Conservation (phyloP, 64 coral and sea anemone genomes). For the Astreopora myriophthalma region DNA sequence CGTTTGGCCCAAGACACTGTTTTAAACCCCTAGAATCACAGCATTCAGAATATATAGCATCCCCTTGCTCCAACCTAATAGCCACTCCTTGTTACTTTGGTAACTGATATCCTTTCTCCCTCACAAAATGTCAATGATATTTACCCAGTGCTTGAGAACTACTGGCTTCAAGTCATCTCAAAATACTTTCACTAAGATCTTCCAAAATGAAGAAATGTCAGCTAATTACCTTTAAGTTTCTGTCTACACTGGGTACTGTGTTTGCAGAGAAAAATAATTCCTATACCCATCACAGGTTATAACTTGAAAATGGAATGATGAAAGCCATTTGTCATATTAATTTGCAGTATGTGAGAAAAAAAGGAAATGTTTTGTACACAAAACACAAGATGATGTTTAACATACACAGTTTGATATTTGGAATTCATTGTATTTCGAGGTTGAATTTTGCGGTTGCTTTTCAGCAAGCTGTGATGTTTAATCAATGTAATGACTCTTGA, state of each 20-base stretch:
- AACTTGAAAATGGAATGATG: not conserved
- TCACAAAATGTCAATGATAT: too few species aligned
- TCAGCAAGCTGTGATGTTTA: not conserved
- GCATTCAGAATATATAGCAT: too few species aligned
- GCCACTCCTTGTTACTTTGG: too few species aligned
- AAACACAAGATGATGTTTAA: not conserved
- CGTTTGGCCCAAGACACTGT: too few species aligned
- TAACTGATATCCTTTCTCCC: too few species aligned
- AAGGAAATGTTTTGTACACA: not conserved
- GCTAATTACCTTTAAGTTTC: too few species aligned
- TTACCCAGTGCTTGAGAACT: too few species aligned
- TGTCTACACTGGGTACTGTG: not conserved
- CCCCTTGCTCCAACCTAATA: too few species aligned
- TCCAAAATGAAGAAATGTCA: too few species aligned
- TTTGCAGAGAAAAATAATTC: not conserved
- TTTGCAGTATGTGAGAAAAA: not conserved
- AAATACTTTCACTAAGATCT: too few species aligned
- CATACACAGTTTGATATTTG: not conserved
- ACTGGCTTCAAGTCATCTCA: too few species aligned
- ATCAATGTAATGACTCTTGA: not conserved
- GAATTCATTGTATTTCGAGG: not conserved
- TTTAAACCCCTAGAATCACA: too few species aligned
- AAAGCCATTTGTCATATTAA: not conserved
- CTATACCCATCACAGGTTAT: not conserved
- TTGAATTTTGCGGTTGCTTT: not conserved